These are phyloP conservation scores for Steinernema carpocapsae DNA, from an alignment of 2,888 invertebrate species.

Conservation along the genomic window DNA sequence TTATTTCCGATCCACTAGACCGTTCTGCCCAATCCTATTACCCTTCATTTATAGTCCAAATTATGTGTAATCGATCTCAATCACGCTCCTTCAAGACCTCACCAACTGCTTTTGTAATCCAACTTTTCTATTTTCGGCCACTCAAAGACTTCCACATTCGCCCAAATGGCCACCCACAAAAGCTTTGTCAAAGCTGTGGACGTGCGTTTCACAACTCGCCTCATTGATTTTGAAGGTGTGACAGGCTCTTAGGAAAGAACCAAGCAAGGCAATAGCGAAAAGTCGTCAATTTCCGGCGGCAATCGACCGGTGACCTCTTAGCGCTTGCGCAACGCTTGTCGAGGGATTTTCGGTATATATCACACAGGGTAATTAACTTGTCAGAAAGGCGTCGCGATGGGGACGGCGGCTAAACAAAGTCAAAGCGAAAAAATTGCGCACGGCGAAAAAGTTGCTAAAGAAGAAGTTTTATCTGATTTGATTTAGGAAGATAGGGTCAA, in stretches of 20 bases:
- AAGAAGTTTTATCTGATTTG: background rate
- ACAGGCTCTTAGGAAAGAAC: background rate
- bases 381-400: slow-evolving; percentile 6
- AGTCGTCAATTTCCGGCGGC: slow-evolving; percentile 24
- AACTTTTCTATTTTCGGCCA: background rate
- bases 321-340: slow-evolving; percentile 19
- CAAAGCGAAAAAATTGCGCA: no score
- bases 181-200: background rate
- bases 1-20: no score
- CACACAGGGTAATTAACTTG: slow-evolving; percentile 19
- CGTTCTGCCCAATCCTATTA: no score
- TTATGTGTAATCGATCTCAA: no score
- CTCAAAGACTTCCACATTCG: slow-evolving; percentile 24
- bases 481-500: background rate
- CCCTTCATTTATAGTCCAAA: no score
- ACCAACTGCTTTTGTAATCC: background rate
- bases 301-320: background rate
- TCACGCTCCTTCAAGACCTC: background rate
- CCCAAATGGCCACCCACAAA: slow-evolving; percentile 2
- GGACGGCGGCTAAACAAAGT: background rate
- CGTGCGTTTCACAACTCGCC: background rate
- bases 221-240: no score
- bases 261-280: background rate
- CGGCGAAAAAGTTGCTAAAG: background rate
- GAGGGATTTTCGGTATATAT: no score